These are phyloP conservation scores for Merodon equestris DNA, from an alignment of 2,888 invertebrate species.

Conservation along the genomic window DNA sequence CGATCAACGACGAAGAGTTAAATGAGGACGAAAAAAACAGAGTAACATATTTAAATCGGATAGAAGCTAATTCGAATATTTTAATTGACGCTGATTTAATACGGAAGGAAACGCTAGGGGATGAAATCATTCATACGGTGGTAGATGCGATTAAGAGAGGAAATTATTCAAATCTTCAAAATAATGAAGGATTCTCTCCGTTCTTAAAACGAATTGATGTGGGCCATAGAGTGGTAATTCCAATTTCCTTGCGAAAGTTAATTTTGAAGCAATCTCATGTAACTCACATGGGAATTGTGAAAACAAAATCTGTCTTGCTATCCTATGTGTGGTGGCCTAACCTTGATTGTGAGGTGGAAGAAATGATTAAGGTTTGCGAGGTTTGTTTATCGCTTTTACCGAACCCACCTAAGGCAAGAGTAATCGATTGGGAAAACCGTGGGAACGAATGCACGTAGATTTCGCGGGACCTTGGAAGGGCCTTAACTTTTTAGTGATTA, in stretches of 20 bases:
- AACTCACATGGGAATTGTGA: conserved; percentile 8
- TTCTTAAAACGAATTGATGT: conserved; percentile 1
- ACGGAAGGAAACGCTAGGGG: not conserved
- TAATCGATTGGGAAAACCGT: conserved; percentile 69
- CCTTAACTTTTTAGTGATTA: conserved; percentile 72
- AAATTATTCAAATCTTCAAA: too few species aligned
- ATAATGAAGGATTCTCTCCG: too few species aligned
- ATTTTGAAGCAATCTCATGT: conserved; percentile 10
- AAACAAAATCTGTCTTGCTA: conserved; percentile 12
- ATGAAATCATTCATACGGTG: too few species aligned
- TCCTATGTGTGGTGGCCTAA: conserved; percentile 26
- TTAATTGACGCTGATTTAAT: not conserved
- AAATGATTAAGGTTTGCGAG: not conserved
- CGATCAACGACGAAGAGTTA: too few species aligned
- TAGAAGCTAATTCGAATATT: too few species aligned
- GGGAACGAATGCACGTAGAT: conserved; percentile 76
- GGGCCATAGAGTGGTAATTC: conserved; percentile 21
- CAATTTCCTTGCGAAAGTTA: not conserved
- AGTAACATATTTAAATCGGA: conserved; percentile 8
- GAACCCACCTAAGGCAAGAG: not conserved
- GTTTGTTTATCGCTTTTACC: not conserved
- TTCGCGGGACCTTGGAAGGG: conserved; percentile 75
- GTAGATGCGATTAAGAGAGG: too few species aligned
- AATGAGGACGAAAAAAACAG: not conserved
- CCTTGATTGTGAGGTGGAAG: not conserved